A percentile compares a stretch with the other conserved stretches of the same genome.
phyloP scores from a whole-genome alignment of 1,140 invertebrate species.

The Nasonia vitripennis region DNA sequence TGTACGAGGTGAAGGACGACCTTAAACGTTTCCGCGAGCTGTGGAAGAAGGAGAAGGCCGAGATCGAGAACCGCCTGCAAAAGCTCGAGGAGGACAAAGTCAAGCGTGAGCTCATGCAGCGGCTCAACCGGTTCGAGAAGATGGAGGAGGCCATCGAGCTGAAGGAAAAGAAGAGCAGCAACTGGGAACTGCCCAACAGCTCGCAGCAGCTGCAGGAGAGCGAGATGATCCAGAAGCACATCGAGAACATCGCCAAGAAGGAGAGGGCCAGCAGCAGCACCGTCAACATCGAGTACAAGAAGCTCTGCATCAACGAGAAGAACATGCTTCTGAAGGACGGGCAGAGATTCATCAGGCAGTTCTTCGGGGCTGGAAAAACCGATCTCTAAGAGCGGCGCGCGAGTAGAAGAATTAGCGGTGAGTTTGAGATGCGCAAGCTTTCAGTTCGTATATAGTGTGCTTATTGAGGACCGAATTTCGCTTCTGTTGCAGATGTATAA shows the following conservation, averaged over 20 bases:
- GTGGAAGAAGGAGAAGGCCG: conserved; percentile 27
- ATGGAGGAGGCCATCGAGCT: conserved; percentile 32
- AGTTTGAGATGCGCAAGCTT: background rate
- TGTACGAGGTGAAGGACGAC: conserved; percentile 44
- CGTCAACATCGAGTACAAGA: conserved; percentile 31
- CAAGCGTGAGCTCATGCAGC: conserved; percentile 6
- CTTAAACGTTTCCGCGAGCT: conserved; percentile 26
- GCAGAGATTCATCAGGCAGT: conserved; percentile 19
- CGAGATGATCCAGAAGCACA: conserved; percentile 7
- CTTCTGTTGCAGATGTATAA: too few species aligned
- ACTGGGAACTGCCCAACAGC: background rate
- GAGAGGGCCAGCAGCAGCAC: conserved; percentile 5
- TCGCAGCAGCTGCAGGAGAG: background rate
- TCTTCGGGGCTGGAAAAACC: conserved; percentile 15
- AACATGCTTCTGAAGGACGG: conserved; percentile 38
- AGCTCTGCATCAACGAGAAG: conserved; percentile 36
- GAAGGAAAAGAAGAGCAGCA: conserved; percentile 29
- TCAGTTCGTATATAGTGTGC: too few species aligned
- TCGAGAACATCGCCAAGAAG: conserved; percentile 1
- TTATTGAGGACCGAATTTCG: too few species aligned
- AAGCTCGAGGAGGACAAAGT: conserved; percentile 37
- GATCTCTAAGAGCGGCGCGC: conserved; percentile 1
- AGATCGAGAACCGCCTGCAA: conserved; percentile 27
- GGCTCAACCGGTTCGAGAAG: background rate
- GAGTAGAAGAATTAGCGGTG: background rate